Conservation (phyloP, 2,113 vertebrate genomes). For the Lepisosteus oculatus region DNA sequence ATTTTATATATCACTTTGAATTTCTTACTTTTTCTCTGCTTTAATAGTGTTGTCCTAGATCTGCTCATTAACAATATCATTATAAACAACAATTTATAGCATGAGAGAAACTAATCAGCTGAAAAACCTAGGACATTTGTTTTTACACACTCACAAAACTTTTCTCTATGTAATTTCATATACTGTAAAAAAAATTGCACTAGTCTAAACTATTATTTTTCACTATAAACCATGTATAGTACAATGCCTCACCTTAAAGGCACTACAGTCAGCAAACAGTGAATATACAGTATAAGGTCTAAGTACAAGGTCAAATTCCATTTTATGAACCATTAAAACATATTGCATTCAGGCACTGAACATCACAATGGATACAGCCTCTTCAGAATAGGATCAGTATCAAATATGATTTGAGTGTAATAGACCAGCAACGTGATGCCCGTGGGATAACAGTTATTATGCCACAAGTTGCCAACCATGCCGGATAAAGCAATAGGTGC, state of each 20-base stretch:
- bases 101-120: too few species aligned
- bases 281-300: slow-evolving; percentile 31
- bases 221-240: neutral
- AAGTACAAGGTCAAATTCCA: slow-evolving; percentile 49
- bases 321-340: slow-evolving; percentile 36
- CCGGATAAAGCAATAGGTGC: slow-evolving; percentile 55
- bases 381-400: slow-evolving; percentile 54
- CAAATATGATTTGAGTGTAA: slow-evolving; percentile 56
- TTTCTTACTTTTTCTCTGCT: too few species aligned
- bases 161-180: slow-evolving; percentile 7
- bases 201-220: slow-evolving; percentile 18
- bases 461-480: slow-evolving; percentile 32
- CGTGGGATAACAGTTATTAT: slow-evolving; percentile 56
- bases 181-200: slow-evolving; percentile 15
- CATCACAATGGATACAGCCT: slow-evolving; percentile 53
- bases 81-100: too few species aligned
- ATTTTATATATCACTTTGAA: too few species aligned
- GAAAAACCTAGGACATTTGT: too few species aligned
- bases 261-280: slow-evolving; percentile 32
- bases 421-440: slow-evolving; percentile 42
- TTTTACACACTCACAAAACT: too few species aligned
- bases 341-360: slow-evolving; percentile 53
- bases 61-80: too few species aligned
- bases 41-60: too few species aligned
- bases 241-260: slow-evolving; percentile 25